Base-by-base conservation (phyloP, 1,140 invertebrate genomes). In the Caenorhabditis remanei region DNA sequence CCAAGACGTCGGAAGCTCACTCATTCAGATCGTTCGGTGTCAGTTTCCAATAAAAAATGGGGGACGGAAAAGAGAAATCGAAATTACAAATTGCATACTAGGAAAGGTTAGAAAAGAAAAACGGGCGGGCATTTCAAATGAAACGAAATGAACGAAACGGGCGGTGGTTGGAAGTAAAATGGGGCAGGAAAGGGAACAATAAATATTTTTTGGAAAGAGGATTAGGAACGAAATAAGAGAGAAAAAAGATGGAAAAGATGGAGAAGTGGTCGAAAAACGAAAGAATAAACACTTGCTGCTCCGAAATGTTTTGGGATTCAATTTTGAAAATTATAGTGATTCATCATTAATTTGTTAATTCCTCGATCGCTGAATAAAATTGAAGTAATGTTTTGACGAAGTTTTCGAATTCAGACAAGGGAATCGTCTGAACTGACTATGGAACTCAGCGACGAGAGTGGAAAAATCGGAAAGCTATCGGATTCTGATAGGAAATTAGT, bases 271-370 rank as follows among this genome's bases (percentile, higher is more conserved):
- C 46, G 53, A 41, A 46, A 84, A 32, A 32, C n/a, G 46, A 14
- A 63, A 71, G 65, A 71, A 71, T 71, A 71, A 71, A 71, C 65
- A 71, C 40, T 71, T 71, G 40, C 9, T 32, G 61, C 61, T 63
- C 24, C 32, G 14, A 63, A 63, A 21, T 19, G 24, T n/a, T 19
- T 32, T 32, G 32, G 32, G 32, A 32, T 32, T 32, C 2, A 32
- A 32, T 32, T 32, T 32, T 32, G 32, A 32, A 2, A 32, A 32
- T 32, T 1, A 32, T 32, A 32, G 32, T 32, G 32, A 32, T 32
- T 32, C 32, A 32, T 32, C 32, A 32, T 32, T 32, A 32, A 32
- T 32, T 32, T 32, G 32, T 32, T 32, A 32, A 32, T 32, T 32
- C 32, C 32, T 32, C 32, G 32, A 32, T 32, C 32, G 32, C 32